Evolutionary conservation across 1,140 invertebrate genomes (phyloP), one percentile per base, ranked within the genome.

Genomic region (Sycobia sp.): DNA sequence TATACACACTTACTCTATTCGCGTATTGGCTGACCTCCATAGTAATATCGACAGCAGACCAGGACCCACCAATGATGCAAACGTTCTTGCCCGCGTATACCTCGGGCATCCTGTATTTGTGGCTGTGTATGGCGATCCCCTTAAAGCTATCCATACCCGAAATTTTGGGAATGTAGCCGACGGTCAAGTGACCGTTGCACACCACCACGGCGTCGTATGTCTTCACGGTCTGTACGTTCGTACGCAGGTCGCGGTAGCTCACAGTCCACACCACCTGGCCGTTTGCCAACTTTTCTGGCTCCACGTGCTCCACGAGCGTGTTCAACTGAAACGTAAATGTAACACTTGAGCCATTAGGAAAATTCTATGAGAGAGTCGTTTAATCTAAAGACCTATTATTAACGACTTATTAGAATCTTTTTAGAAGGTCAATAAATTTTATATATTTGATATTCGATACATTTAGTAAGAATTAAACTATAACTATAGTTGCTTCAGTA

Each of bases 61-160:
- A 90, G 7, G 92, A 93, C 20, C 90, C 92, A 5, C 95, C 95
- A 39, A 97, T 83, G 16, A 96, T 88, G 18, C 94, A 83, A 0
- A 96, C 92, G 22, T 73, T 84, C 70, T 90, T 86, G 41, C 81
- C 86, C 29, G 80, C 70, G 74, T 90, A 96, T 10, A 80, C 72
- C 39, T 89, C 86, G 0, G 91, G 88, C 16, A 83, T 78, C 66
- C 94, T 81, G 79, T 95, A 97, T 70, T 94, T 88, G 75, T 95
- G 92, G 73, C 92, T 95, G 81, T 97, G 95, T 65, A 93, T 74
- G 7, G 82, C 64, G 20, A 81, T 69, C 62, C 92, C 93, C 73
- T 83, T 69, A 67, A 93, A 96, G 29, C 78, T 77, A 36, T 89
- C 84, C 11, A 89, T 82, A 22, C 90, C 90, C 23, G 79, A 73